Conservation (phyloP, 1,140 invertebrate genomes). For the Drosophila melanogaster region Release_6_plus_ISO1_MT NT_037436.4:2805001-2805500, state of each 20-base stretch:
- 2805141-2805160: conserved; percentile 42
- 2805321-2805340: conserved; percentile 36
- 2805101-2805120: conserved; percentile 70
- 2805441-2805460: conserved; percentile 37
- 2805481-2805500: conserved; percentile 77
- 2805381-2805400: conserved; percentile 49
- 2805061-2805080: conserved; percentile 65
- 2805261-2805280: conserved; percentile 58
- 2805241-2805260: conserved; percentile 17
- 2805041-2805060: conserved; percentile 38
- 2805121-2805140: conserved; percentile 31
- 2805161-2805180: conserved; percentile 50
- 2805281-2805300: conserved; percentile 20
- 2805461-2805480: conserved; percentile 27
- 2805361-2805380: conserved; percentile 54
- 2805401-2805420: conserved; percentile 5
- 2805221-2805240: conserved; percentile 54
- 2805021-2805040: conserved; percentile 59
- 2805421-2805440: conserved; percentile 7
- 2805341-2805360: conserved; percentile 1
- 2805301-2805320: neutral
- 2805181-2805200: conserved; percentile 31
- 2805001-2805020: conserved; percentile 50
- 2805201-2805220: conserved; percentile 38
- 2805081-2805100: conserved; percentile 40